Evolutionary conservation across 64 coral and sea anemone species (phyloP).

Genomic region (Porites australiensis): DNA sequence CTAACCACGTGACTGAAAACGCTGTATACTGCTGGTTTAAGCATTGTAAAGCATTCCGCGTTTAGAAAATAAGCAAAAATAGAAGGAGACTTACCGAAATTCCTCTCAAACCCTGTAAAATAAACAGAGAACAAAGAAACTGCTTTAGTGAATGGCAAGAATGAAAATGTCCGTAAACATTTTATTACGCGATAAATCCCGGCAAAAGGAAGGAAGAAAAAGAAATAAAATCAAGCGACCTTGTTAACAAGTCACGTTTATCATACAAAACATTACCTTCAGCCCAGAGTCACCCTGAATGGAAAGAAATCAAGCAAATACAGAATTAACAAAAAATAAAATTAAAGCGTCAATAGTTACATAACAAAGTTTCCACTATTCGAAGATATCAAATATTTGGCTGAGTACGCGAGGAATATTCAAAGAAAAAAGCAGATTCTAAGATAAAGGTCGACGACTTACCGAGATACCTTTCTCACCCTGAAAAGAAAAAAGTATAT

Average conservation of each 20-base stretch:
- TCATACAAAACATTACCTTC: constrained; percentile 4
- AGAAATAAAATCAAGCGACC: neutral
- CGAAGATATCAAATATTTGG: too few relatives aligned
- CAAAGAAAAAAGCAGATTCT: neutral
- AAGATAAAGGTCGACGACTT: neutral
- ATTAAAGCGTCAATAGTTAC: too few relatives aligned
- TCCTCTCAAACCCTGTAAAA: constrained; percentile 42
- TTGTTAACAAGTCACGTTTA: neutral
- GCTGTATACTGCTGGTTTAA: too few relatives aligned
- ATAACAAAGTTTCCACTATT: too few relatives aligned
- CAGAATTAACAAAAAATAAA: neutral
- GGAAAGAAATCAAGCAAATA: neutral
- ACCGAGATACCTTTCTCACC: constrained; percentile 41
- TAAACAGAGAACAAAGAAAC: neutral
- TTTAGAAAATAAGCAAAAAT: neutral
- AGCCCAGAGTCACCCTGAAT: neutral
- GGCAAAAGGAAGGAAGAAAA: neutral
- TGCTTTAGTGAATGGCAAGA: neutral
- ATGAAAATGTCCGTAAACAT: too few relatives aligned
- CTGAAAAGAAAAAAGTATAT: constrained; percentile 28
- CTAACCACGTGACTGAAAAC: too few relatives aligned
- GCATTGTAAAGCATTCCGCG: neutral
- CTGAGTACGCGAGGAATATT: neutral
- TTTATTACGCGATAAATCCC: too few relatives aligned
- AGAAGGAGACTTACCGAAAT: constrained; percentile 39